Base-by-base conservation (phyloP, 2,113 vertebrate species). In the Hyla sarda region DNA sequence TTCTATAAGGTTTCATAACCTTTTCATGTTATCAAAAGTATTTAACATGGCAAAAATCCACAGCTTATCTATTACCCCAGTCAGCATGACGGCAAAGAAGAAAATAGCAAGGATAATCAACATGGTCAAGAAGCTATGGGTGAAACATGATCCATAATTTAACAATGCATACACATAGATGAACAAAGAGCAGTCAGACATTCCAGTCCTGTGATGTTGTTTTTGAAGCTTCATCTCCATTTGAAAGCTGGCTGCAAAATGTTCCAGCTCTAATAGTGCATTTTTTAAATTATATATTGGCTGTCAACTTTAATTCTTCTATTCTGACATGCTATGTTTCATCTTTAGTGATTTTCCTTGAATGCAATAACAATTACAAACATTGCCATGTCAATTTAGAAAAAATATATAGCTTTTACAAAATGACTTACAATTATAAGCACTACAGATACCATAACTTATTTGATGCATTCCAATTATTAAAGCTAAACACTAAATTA, bases 101-200 rank as follows among this genome's bases (percentile, higher is more conserved):
- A 87, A 91, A 91, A 89, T 82, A 13, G 65, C 81, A 90, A 87
- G 69, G 88, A 85, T 86, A 89, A 91, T 74, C 1, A 0, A 87
- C 56, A 88, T 89, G 87, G 89, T 89, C 90, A 92, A 90, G 87
- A 60, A 89, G 72, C 30, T 91, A 87, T 90, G 90, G 60, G 82
- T 25, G 88, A 73, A 90, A 88, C 34, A 88, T 88, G 82, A 90
- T 91, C 88, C 45, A 76, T 89, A 91, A 91, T 92, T 91, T 90
- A 92, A 89, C 81, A 91, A 75, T 86, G 71, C 1, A 78, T 87
- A 83, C 47, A 62, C 25, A 28, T 23, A 14, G 60, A 41, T 85
- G 41, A 91, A 52, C 69, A 87, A 90, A 91, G 62, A 88, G 17
- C 56, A 88, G 89, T 37, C 14, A 89, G 67, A 17, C 74, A 72